Evolutionary conservation across 53 echinoderm and acorn worm genomes (phyloP), one percentile per base, ranked within the genome.

Genomic region (Luidia sarsii): DNA sequence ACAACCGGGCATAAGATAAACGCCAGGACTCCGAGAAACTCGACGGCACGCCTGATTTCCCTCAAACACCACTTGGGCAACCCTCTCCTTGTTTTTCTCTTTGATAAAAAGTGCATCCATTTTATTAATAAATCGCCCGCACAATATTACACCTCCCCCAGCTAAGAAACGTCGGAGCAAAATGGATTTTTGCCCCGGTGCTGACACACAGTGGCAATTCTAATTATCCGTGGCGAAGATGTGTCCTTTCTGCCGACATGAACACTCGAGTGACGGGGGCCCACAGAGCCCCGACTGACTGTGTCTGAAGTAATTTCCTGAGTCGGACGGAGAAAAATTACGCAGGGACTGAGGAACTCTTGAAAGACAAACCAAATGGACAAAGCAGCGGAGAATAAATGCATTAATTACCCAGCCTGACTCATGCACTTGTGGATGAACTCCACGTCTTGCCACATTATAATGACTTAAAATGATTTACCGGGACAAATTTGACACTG

Each of bases 81-180:
- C 38, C 56, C 55, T 15, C 39, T 27, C 50, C 54, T 54, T 45
- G 41, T 38, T 72, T 54, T 72, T 72, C 7, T 39, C 33, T 33
- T 29, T 5, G 19, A 27, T 48, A 43, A 71, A 34, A 71, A 71
- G 46, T 23, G 48, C 72, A 33, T 36, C 32, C 72, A 72, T 72
- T 72, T 72, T 72, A 72, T 72, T 72, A 72, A 72, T 72, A 72
- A 72, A 72, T 72, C 55, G 72, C 72, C 72, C 39, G 54, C 72
- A 72, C 72, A 72, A 72, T 72, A 72, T 72, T 72, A 56, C 72
- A 72, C 72, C 72, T 72, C 72, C 72, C 56, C 72, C 72, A 72
- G 72, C 72, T 19, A 72, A 72, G 50, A 72, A 72, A 56, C 72
- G 56, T 72, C 56, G 15, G 72, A 34, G 54, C 72, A 72, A 72